Percentiles rank a stretch among this genome's conserved stretches.
These are phyloP conservation scores for Corbicula japonica DNA, from an alignment of 2,888 invertebrate genomes.

Conservation along the genomic window DNA sequence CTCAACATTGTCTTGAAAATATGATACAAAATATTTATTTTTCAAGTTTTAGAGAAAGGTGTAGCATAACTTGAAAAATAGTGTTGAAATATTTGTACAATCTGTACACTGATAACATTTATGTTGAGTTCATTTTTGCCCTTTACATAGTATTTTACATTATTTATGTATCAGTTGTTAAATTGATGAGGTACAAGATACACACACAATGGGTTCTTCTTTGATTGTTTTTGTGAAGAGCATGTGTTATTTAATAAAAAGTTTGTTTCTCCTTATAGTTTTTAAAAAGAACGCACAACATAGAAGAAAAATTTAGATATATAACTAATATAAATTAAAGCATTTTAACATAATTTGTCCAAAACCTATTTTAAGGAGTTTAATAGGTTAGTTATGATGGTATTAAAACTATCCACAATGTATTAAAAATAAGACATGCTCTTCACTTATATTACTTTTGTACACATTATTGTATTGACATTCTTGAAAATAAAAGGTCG, in stretches of 20 bases:
- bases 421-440: not conserved
- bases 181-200: slow-evolving; percentile 56
- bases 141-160: not conserved
- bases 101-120: not conserved
- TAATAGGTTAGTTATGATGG: not conserved
- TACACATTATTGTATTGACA: slow-evolving; percentile 5
- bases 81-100: not conserved
- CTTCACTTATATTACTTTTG: not conserved
- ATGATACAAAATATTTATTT: not conserved
- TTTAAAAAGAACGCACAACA: not conserved
- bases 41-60: not conserved
- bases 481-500: slow-evolving; percentile 55
- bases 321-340: not conserved
- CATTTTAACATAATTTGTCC: not conserved
- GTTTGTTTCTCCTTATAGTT: not conserved
- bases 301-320: not conserved
- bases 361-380: not conserved
- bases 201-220: slow-evolving; percentile 19
- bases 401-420: not conserved
- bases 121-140: not conserved
- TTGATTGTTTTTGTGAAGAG: not conserved
- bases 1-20: not conserved
- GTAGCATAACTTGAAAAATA: not conserved
- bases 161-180: slow-evolving; percentile 53
- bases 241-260: not conserved